Evolutionary conservation across 2,888 invertebrate genomes (phyloP).

Genomic region (Tuta absoluta): DNA sequence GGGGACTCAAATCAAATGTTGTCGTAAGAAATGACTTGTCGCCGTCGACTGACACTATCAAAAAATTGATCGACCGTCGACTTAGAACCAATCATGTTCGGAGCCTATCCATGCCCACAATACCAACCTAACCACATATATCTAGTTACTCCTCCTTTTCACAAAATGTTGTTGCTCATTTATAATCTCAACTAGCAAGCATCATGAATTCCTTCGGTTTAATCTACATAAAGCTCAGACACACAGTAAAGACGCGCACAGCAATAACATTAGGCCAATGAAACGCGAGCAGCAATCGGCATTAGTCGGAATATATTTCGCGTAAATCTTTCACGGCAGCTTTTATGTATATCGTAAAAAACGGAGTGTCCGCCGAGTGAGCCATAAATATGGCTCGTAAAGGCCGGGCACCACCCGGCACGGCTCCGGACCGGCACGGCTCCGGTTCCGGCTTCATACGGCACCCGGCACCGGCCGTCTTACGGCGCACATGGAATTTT

Average conservation of each 20-base stretch:
- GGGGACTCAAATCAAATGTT: slow-evolving; percentile 73
- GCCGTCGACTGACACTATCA: slow-evolving; percentile 73
- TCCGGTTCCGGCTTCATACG: background rate
- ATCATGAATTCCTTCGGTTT: slow-evolving; percentile 32
- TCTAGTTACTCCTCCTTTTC: background rate
- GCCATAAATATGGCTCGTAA: slow-evolving; percentile 76
- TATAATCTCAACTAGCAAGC: background rate
- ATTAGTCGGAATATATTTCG: slow-evolving; percentile 77
- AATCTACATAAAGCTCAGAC: slow-evolving; percentile 47
- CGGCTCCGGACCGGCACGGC: slow-evolving; percentile 9
- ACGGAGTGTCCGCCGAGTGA: slow-evolving; percentile 70
- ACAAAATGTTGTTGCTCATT: background rate
- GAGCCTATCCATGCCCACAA: slow-evolving; percentile 1
- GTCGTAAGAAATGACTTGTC: slow-evolving; percentile 72
- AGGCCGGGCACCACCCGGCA: slow-evolving; percentile 41
- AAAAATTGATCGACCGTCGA: slow-evolving; percentile 71
- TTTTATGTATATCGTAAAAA: slow-evolving; percentile 81
- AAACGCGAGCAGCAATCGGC: slow-evolving; percentile 62
- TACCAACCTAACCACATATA: background rate
- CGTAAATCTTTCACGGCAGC: slow-evolving; percentile 78
- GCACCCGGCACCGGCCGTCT: slow-evolving; percentile 13
- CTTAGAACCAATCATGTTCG: slow-evolving; percentile 23
- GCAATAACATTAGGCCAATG: slow-evolving; percentile 63
- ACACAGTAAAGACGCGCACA: slow-evolving; percentile 33
- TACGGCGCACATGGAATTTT: background rate